Evolutionary conservation across 92 coral and sea anemone species (phyloP).

Genomic region (Palythoa heliodiscus): DNA sequence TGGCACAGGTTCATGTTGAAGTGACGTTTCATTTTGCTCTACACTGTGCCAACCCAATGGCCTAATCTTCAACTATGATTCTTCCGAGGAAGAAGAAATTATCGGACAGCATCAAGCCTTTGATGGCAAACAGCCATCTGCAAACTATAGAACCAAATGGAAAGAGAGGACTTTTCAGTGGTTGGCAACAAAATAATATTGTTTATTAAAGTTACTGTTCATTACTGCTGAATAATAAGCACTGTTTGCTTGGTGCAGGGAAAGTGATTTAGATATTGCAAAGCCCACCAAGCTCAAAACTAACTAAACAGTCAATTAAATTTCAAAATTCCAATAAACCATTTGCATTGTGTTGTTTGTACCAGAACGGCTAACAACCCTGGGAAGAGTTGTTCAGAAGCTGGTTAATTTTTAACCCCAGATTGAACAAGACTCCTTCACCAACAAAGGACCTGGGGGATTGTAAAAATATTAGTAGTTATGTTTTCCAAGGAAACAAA

Average conservation of each 20-base stretch:
- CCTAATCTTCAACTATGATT: neutral
- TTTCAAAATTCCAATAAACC: too few relatives aligned
- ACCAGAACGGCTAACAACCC: neutral
- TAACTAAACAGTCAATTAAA: too few relatives aligned
- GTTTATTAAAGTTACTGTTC: neutral
- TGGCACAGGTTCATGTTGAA: neutral
- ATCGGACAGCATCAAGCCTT: neutral
- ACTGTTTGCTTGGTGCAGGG: neutral
- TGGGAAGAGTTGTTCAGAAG: neutral
- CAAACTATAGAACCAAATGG: neutral
- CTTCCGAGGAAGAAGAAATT: neutral
- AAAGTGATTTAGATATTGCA: neutral
- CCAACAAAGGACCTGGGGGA: too few relatives aligned
- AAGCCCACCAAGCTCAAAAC: too few relatives aligned
- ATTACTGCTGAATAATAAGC: neutral
- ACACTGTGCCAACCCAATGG: neutral
- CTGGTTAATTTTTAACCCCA: too few relatives aligned
- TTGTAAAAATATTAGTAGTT: too few relatives aligned
- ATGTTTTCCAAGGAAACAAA: too few relatives aligned
- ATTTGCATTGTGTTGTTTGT: too few relatives aligned
- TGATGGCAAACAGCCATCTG: neutral
- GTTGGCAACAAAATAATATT: neutral
- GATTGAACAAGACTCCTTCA: too few relatives aligned
- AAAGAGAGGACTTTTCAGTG: conserved; percentile 9
- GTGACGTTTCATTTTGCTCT: neutral